Percentiles rank a stretch among this genome's conserved stretches.
Conservation (phyloP, 2,888 invertebrate species). For the Amblyjoppa proteus region DNA sequence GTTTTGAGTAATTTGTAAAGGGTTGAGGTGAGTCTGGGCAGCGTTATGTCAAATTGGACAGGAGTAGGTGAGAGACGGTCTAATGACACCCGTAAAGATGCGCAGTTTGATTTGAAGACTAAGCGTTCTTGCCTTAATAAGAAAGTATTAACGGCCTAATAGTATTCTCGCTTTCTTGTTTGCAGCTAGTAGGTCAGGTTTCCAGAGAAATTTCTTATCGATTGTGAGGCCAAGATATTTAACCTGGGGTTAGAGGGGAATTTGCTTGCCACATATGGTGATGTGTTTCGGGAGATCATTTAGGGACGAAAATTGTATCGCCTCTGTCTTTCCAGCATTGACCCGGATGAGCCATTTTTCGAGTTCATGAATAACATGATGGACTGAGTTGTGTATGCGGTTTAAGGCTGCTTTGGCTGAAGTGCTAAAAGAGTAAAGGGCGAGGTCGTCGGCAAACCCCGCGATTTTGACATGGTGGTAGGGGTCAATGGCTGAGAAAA, state of each 20-base stretch:
- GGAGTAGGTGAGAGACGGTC: background rate
- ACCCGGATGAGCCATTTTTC: background rate
- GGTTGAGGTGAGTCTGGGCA: background rate
- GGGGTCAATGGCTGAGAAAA: background rate
- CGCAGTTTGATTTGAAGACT: background rate
- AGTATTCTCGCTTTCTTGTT: background rate
- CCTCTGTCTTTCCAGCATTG: background rate
- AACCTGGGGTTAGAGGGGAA: background rate
- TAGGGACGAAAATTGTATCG: background rate
- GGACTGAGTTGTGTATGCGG: background rate
- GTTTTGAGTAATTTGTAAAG: background rate
- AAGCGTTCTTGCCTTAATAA: background rate
- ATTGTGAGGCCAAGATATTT: background rate
- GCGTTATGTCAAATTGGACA: background rate
- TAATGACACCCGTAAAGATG: background rate
- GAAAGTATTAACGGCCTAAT: background rate
- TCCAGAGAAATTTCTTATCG: background rate
- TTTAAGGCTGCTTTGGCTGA: background rate
- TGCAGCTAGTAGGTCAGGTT: background rate
- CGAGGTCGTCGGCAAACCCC: too few species aligned
- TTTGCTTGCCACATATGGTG: background rate
- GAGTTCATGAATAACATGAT: background rate
- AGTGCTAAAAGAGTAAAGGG: background rate
- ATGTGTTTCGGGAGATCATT: background rate
- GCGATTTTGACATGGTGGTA: background rate